Percentiles rank a stretch among this genome's conserved stretches.
These are phyloP conservation scores for Euglossa dilemma DNA, from an alignment of 1,140 invertebrate genomes.

Conservation along the genomic window DNA sequence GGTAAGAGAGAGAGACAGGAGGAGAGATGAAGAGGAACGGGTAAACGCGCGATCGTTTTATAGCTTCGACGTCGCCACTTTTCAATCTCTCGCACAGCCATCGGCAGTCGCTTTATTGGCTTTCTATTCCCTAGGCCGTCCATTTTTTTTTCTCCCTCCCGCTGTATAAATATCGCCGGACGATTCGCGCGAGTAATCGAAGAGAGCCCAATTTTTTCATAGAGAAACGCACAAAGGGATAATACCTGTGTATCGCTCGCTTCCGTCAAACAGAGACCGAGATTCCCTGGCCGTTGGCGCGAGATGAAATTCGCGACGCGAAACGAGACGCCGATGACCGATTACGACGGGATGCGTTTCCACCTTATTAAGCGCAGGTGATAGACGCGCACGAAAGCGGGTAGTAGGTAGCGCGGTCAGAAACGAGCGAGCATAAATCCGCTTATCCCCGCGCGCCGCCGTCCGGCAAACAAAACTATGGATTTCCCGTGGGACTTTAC, in stretches of 20 bases:
- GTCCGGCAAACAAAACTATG: constrained; percentile 73
- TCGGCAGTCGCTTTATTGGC: constrained; percentile 13
- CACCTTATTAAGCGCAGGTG: constrained; percentile 70
- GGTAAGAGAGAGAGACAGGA: not conserved
- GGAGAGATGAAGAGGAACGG: not conserved
- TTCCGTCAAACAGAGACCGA: not conserved
- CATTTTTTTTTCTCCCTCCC: not conserved
- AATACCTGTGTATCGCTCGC: not conserved
- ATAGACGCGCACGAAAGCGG: constrained; percentile 58
- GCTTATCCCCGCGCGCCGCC: constrained; percentile 72
- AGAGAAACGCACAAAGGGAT: constrained; percentile 1
- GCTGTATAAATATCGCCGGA: constrained; percentile 11
- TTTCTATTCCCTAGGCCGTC: constrained; percentile 12
- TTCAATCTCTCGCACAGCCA: constrained; percentile 28
- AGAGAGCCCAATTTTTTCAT: constrained; percentile 9
- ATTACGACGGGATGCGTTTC: constrained; percentile 57
- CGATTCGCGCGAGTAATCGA: constrained; percentile 29
- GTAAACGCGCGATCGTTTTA: not conserved
- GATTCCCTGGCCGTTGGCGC: not conserved
- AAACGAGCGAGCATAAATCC: constrained; percentile 72
- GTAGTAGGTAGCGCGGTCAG: constrained; percentile 44
- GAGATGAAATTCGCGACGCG: no score
- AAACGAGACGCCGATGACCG: not conserved
- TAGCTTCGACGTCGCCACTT: constrained; percentile 12
- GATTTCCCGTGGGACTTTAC: constrained; percentile 70